Evolutionary conservation across 2,797 vertebrate species (phyloP), one percentile per base, ranked within the genome.

Genomic region (Thunnus albacares): DNA sequence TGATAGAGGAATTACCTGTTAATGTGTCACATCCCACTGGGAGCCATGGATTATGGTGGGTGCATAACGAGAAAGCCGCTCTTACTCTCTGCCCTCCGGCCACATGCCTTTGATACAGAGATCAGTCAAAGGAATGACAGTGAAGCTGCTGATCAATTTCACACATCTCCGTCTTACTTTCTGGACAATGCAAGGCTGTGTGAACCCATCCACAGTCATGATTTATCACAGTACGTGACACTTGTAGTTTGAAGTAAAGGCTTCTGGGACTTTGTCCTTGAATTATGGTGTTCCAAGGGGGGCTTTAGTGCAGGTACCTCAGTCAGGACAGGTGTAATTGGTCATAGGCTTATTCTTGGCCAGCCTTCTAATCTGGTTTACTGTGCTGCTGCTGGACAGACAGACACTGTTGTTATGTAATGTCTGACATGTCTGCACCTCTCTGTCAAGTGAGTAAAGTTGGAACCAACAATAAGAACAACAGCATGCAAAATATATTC

Each of bases 321-420:
- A 22, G 67, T 45, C 75, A 45, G 73, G 83, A 64, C 77, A 86
- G 74, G 53, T 90, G 86, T 85, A 87, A 91, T 80, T 89, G 79
- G 45, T 55, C 3, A 4, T 43, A 72, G 72, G 58, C 33, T 89
- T 86, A 83, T 71, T 83, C 69, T 76, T 59, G 51, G 53, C n/a
- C 41, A 14, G 17, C 8, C 52, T 57, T 82, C 55, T 89, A 88
- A 90, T 91, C 87, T 69, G 67, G 77, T 84, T 84, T 63, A 63
- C 26, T 62, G 7, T 61, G 68, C 68, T 88, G 60, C 78, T 81
- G 30, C 57, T 60, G 60, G 71, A 82, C 57, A 41, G 20, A 15
- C 24, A 55, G 14, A 26, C 49, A 38, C 14, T n/a, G 4, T 35
- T 20, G 12, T 82, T 75, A 53, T 58, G 9, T 77, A 73, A 77